Percentiles rank a stretch among this genome's conserved stretches.
Evolutionary conservation across 2,888 invertebrate genomes (phyloP).

Genomic region (Scaptodrosophila latifasciaeformis): DNA sequence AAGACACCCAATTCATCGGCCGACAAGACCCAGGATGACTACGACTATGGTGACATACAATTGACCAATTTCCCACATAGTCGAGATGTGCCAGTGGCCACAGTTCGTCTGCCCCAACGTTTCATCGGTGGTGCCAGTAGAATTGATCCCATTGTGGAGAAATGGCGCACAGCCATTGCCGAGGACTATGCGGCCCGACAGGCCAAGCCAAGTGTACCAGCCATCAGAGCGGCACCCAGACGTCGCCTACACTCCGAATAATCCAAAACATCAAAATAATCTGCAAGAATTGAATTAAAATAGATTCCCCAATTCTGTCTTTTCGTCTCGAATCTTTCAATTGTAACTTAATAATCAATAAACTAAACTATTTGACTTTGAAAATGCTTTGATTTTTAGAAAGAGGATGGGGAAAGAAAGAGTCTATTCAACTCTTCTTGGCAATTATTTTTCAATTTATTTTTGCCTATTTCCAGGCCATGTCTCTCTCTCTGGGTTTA

Average conservation of each 20-base stretch:
- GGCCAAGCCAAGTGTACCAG: constrained; percentile 19
- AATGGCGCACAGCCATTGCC: constrained; percentile 65
- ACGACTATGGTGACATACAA: constrained; percentile 47
- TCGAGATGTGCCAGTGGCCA: constrained; percentile 34
- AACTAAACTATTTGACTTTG: no score
- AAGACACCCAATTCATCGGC: constrained; percentile 48
- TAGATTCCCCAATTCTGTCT: background rate
- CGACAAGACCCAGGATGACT: constrained; percentile 55
- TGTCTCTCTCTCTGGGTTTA: no score
- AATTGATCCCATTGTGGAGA: constrained; percentile 52
- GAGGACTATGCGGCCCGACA: constrained; percentile 53
- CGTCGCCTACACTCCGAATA: constrained; percentile 49
- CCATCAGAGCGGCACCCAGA: constrained; percentile 50
- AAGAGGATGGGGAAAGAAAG: no score
- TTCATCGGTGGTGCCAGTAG: constrained; percentile 24
- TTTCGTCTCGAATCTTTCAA: no score
- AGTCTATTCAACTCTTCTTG: no score
- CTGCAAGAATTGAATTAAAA: no score
- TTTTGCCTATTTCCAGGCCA: no score
- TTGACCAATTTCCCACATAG: constrained; percentile 42
- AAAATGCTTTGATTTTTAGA: no score
- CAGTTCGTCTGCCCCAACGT: constrained; percentile 14
- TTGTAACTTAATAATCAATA: no score
- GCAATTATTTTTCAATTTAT: no score
- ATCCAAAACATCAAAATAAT: no score